Percentiles rank a stretch among this genome's conserved stretches.
Conservation (phyloP, 2,888 invertebrate genomes). For the Nomada fucata region DNA sequence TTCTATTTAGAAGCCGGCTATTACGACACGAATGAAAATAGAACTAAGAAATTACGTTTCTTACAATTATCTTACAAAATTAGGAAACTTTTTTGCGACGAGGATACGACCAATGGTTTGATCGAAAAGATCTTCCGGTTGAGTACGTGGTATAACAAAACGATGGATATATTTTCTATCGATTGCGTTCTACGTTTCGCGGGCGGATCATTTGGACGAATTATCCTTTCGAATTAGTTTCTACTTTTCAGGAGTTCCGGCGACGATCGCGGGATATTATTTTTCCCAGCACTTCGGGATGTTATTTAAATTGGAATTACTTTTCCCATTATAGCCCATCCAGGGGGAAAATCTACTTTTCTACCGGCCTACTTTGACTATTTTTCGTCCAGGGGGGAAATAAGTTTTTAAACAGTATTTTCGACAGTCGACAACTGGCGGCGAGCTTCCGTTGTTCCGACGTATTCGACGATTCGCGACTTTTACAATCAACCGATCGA, state of each 20-base stretch:
- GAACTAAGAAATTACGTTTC: no score
- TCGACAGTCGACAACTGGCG: constrained; percentile 78
- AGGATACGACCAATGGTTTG: not conserved
- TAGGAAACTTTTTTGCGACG: not conserved
- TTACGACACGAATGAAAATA: no score
- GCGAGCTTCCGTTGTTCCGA: constrained; percentile 31
- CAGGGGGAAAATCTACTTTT: constrained; percentile 82
- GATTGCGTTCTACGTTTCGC: constrained; percentile 57
- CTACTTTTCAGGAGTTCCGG: constrained; percentile 65
- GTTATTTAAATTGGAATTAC: constrained; percentile 84
- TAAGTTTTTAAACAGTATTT: constrained; percentile 76
- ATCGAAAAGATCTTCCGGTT: constrained; percentile 6
- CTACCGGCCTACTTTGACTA: constrained; percentile 79
- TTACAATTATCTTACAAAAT: no score
- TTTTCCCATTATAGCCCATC: constrained; percentile 84
- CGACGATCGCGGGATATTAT: constrained; percentile 79
- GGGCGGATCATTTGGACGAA: constrained; percentile 59
- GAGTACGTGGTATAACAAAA: constrained; percentile 8
- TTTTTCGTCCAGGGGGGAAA: constrained; percentile 67
- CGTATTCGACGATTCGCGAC: constrained; percentile 12
- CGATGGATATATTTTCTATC: constrained; percentile 52
- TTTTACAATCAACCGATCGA: constrained; percentile 6
- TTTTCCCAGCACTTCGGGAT: constrained; percentile 78
- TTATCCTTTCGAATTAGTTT: constrained; percentile 75
- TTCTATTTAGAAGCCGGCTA: no score